These are phyloP conservation scores for Clarias fuscus DNA, from an alignment of 2,797 vertebrate species.

Conservation along the genomic window DNA sequence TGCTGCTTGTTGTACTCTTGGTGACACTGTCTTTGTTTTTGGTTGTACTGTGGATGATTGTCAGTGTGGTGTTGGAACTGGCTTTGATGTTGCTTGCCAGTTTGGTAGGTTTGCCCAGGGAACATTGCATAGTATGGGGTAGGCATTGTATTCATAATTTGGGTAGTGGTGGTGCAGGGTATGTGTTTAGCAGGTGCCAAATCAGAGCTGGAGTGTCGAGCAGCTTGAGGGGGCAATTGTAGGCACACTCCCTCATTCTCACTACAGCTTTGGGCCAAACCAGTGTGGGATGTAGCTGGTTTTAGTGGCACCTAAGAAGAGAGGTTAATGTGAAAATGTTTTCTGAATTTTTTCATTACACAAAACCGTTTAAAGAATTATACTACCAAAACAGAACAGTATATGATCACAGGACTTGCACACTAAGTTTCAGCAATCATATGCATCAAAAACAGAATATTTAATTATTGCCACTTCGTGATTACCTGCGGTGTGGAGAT, in stretches of 20 bases:
- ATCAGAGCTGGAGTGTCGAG: constrained; percentile 43
- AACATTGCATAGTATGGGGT: constrained; percentile 78
- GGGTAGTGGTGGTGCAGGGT: constrained; percentile 73
- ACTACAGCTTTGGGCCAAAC: constrained; percentile 46
- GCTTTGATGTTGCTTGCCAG: constrained; percentile 52
- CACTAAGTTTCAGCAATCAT: not conserved
- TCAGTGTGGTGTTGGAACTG: constrained; percentile 36
- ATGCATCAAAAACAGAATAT: not conserved
- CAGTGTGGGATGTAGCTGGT: constrained; percentile 49
- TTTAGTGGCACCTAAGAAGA: constrained; percentile 63
- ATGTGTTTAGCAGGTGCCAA: constrained; percentile 65
- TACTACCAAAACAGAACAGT: not conserved
- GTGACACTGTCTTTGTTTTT: constrained; percentile 47
- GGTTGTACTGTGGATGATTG: constrained; percentile 55
- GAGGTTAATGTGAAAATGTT: not conserved
- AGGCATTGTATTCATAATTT: constrained; percentile 74
- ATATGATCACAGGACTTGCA: not conserved
- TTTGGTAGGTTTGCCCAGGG: constrained; percentile 68
- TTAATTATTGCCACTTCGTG: not conserved
- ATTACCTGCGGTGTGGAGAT: constrained; percentile 77
- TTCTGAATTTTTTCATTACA: not conserved
- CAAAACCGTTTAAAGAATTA: not conserved
- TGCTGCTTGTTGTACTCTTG: constrained; percentile 42
- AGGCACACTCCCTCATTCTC: constrained; percentile 35
- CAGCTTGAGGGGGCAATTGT: constrained; percentile 53